These are phyloP conservation scores for Solenopsis invicta DNA, from an alignment of 1,140 invertebrate genomes.

Conservation along the genomic window DNA sequence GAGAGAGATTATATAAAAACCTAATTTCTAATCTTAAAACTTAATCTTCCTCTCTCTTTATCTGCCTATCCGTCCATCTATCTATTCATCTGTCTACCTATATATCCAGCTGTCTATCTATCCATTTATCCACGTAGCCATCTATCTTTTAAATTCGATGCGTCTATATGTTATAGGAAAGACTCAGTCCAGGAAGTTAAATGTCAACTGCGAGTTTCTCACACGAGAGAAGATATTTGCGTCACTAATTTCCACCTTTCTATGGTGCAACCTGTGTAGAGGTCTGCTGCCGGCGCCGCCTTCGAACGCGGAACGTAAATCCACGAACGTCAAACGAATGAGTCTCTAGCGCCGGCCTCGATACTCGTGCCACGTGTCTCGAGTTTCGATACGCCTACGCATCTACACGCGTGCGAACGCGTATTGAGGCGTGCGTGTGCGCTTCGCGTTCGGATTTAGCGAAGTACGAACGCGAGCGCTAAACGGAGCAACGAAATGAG, in stretches of 20 bases:
- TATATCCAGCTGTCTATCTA: neutral
- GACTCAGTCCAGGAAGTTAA: neutral
- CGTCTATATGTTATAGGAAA: neutral
- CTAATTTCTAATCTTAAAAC: neutral
- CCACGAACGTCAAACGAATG: slow-evolving; percentile 53
- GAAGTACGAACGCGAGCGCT: neutral
- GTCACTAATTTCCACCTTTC: slow-evolving; percentile 18
- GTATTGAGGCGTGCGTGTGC: slow-evolving; percentile 4
- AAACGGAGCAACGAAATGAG: neutral
- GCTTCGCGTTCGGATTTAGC: neutral
- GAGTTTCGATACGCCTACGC: slow-evolving; percentile 13
- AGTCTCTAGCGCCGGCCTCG: slow-evolving; percentile 66
- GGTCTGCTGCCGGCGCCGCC: slow-evolving; percentile 13
- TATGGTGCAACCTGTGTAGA: neutral
- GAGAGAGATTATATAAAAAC: neutral
- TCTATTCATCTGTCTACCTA: too few species aligned
- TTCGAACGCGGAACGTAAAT: slow-evolving; percentile 78
- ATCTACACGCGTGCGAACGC: slow-evolving; percentile 23
- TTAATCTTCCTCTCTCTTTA: neutral
- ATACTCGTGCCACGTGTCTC: slow-evolving; percentile 13
- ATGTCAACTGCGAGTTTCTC: slow-evolving; percentile 29
- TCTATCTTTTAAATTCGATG: neutral
- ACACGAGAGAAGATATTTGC: neutral
- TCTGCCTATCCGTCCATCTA: neutral
- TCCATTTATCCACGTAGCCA: neutral